Evolutionary conservation across 2,888 invertebrate genomes (phyloP), one percentile per base, ranked within the genome.

Genomic region (Leistus spinibarbis): DNA sequence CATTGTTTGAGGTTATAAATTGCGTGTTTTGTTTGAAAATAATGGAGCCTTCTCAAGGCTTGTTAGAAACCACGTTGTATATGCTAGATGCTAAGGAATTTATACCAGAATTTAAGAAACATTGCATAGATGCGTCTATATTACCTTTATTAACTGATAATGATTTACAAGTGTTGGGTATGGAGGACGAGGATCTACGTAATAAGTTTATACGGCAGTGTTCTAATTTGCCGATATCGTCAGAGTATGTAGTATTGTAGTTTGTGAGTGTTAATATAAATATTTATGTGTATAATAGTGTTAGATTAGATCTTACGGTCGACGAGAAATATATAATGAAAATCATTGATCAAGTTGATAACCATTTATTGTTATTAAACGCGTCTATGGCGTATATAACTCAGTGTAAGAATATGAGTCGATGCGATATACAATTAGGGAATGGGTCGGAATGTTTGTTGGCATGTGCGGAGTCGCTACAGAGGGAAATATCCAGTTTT

Each of bases 121-220:
- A 20, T 53, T 23, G 27, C 16, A 62, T 73, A 54, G 67, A 73
- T 67, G 60, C 67, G 16, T 2, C 73, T 5, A 27, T 62, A 20
- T 40, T 73, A 53, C 53, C 73, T 10, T 24, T 67, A 60, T 53
- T 73, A 53, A 67, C 66, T 7, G 62, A 73, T 40, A 54, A 67
- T 13, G 73, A 73, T 67, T 67, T 73, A 53, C 54, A 73, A 67
- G 17, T 73, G 22, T 67, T 73, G 62, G 73, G 73, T 40, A 22
- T 73, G 9, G 62, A 57, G 40, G 73, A 73, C 23, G 23, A 57
- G 53, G 22, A 67, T 2, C 60, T 73, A 62, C 66, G 73, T 40
- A 73, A 40, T 13, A 60, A n/a, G 10, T 60, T 73, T 19, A 57
- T 73, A 19, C 13, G 22, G 23, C 67, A 73, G 22, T 67, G 73